Conservation (phyloP, 2,888 invertebrate species). For the Didymodactylos carnosus region DNA sequence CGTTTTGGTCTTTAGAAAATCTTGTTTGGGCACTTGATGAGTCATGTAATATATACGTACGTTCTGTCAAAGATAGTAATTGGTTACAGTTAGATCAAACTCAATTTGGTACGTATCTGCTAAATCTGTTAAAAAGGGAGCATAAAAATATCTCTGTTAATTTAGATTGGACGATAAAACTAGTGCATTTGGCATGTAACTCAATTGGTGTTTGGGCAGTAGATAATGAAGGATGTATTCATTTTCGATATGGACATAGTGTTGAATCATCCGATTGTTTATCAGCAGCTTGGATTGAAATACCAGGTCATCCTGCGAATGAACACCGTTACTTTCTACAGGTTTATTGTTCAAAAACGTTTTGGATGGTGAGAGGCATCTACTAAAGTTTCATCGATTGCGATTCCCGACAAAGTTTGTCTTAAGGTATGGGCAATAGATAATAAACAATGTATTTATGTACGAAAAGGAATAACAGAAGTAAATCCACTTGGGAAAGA, state of each 20-base stretch:
- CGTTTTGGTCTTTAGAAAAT: not conserved
- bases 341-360: not conserved
- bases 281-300: not conserved
- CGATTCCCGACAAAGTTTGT: not conserved
- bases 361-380: not conserved
- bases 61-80: not conserved
- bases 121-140: not conserved
- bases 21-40: not conserved
- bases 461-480: not conserved
- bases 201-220: not conserved
- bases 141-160: not conserved
- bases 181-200: not conserved
- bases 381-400: not conserved
- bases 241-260: not conserved
- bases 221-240: not conserved
- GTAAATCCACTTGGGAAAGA: not conserved
- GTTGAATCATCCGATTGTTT: not conserved
- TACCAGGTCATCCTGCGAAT: not conserved
- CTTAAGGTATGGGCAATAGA: not conserved
- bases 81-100: not conserved
- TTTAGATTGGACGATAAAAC: not conserved
- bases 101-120: not conserved
- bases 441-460: not conserved
- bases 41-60: not conserved
- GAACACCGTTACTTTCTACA: not conserved